Evolutionary conservation across 2,113 vertebrate genomes (phyloP), one percentile per base, ranked within the genome.

Genomic region (Sakesphorus luctuosus): DNA sequence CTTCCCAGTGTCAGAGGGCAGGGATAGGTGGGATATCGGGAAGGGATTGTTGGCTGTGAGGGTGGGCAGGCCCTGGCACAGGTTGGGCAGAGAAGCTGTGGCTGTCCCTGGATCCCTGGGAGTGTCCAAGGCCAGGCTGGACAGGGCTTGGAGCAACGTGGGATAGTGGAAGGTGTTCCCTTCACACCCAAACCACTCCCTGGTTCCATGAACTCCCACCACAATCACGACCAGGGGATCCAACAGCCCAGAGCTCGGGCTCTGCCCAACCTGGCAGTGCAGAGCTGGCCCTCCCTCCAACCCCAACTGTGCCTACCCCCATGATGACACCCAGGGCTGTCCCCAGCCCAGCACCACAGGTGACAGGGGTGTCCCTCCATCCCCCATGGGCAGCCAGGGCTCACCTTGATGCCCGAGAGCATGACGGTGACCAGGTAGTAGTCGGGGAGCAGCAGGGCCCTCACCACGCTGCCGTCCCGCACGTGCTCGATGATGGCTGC

Each of bases 341-440:
- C 10, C 43, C 9, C 46, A 33, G 84, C 44, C 38, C 1, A 11
- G 10, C 1, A 3, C 21, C 5, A 15, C 55, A 59, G 46, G 47
- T 11, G 58, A 65, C 81, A 46, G 3, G 20, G 13, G 17, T 0
- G 10, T 33, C 69, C 78, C 58, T 33, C 23, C 33, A 9, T 35
- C 71, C 62, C n/a, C n/a, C 14, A 4, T 47, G 49, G 49, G 18
- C 15, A 47, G 2, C 18, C 25, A 1, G 2, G 25, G 19, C 71
- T 97, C 98, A 99, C 99, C 99, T 99, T 99, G 77, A 99, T 94
- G 90, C 99, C 99, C n/a, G 99, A 99, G 84, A 99, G 98, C 99
- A 99, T 99, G 94, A 99, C 99, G 0, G 99, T 99, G 56, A 99
- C 99, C 98, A 99, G 97, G 98, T 99, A 99, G 97, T 98, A 94